phyloP scores from a whole-genome alignment of 2,888 invertebrate species.

The Tholera decimalis region DNA sequence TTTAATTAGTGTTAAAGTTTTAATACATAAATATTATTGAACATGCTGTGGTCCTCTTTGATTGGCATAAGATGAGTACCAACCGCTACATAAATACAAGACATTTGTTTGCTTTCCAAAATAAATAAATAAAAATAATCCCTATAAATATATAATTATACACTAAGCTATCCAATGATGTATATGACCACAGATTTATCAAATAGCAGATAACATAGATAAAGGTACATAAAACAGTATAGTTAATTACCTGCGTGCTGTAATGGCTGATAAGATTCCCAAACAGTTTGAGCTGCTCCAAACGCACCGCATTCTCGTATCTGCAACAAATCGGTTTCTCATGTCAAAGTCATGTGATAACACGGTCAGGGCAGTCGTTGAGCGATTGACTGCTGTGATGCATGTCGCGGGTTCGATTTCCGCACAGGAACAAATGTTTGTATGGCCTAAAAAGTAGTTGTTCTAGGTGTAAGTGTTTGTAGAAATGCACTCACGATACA shows the following conservation, averaged over 20 bases:
- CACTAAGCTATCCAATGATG: slow-evolving; percentile 22
- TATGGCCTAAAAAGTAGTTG: no score
- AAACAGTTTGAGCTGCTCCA: slow-evolving; percentile 97
- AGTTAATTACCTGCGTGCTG: slow-evolving; percentile 87
- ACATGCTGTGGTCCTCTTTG: not conserved
- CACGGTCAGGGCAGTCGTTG: no score
- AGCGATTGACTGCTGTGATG: no score
- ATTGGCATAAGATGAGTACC: not conserved
- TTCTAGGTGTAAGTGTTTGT: no score
- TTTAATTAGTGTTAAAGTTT: no score
- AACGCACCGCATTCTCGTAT: slow-evolving; percentile 95
- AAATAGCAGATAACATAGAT: slow-evolving; percentile 12
- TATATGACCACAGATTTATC: not conserved
- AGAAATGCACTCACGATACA: no score
- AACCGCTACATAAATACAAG: not conserved
- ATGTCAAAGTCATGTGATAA: no score
- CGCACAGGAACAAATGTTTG: no score
- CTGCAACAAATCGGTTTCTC: slow-evolving; percentile 83
- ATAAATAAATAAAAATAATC: slow-evolving; percentile 15
- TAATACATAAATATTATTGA: no score
- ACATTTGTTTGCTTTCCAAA: slow-evolving; percentile 17
- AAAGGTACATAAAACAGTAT: slow-evolving; percentile 8
- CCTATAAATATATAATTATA: slow-evolving; percentile 7
- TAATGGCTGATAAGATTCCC: slow-evolving; percentile 96
- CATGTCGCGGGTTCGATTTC: no score